Evolutionary conservation across 2,888 invertebrate species (phyloP), one percentile per base, ranked within the genome.

Genomic region (Drosophila maculinotata): DNA sequence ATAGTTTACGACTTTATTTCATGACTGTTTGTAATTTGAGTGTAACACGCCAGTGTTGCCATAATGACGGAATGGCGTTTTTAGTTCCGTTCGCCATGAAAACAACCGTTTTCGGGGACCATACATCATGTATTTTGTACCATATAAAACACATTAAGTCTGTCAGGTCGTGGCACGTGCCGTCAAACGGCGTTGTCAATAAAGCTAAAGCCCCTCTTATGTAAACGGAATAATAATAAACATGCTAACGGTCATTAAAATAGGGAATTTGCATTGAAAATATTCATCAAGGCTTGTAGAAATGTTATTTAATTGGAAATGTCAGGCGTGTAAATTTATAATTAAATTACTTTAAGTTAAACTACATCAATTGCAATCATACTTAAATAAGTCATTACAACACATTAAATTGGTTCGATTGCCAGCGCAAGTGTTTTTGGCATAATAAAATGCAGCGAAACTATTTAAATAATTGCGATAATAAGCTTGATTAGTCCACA

Each of bases 31-130:
- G 82, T 79, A 82, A 84, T 83, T 83, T 80, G 12, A 73, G 72
- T 80, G 78, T 80, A 77, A 75, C 81, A 86, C 86, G 86, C 74
- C 83, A 83, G 59, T 77, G 63, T 73, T 69, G 64, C 44, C 63
- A 86, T 81, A 81, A 81, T 81, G 81, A 77, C 72, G 80, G 47
- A 72, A 81, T 81, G 76, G 81, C 81, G 81, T 80, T 80, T 78
- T 85, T 36, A 58, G 65, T 52, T 54, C 35, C 47, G 15, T 35
- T 45, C 15, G 41, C 38, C 51, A 56, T 62, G 35, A 53, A 30
- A 66, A 9, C 10, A 14, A 33, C 38, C 33, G 15, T 26, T 48
- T 57, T 38, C 10, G 9, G 25, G 28, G 17, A 8, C 42, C 30
- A 76, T 76, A 66, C 71, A 78, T 84, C 79, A 71, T 79, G 63